Base-by-base conservation (phyloP, 2,888 invertebrate species). In the Omphaloscelis lunosa region DNA sequence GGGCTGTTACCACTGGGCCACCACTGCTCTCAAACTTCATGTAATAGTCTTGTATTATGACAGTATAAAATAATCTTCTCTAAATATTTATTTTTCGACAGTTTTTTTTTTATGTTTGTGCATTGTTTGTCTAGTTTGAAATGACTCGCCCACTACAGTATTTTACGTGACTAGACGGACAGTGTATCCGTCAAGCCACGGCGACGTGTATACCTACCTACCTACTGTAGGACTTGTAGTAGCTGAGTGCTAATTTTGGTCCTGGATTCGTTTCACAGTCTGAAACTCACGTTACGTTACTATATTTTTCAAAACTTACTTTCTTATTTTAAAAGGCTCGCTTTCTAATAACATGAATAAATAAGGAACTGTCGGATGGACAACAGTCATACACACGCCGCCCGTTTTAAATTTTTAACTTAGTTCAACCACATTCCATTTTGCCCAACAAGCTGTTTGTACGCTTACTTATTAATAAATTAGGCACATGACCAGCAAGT, bases 391-490 rank as follows among this genome's bases (percentile, higher is more conserved):
- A 56, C 39, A 27, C 17, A 59, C 11, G 12, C 41, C 23, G 23
- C 51, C 17, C n/a, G 29, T 23, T 79, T 72, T 80, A 80, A 58
- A 65, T 73, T 65, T 63, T 74, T 34, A 51, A 71, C 20, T 63
- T 29, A 71, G 9, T 45, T 51, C 8, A 34, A 45, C 59, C 74
- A 41, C 58, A 59, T 75, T 68, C 29, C 66, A 56, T 56, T 79
- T 27, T 62, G 15, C 17, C 11, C 15, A 41, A 34, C 82, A 53
- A 53, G 51, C 45, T 15, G 23, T 75, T 39, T 62, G 29, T 20
- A 11, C 11, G 12, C 48, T 41, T 48, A 72, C 68, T 56, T 56
- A 73, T 67, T 72, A 79, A 81, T 72, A 72, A 69, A 69, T 78
- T 45, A 68, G 27, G 23, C 9, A 17, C 15, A 41, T 68, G 56